Evolutionary conservation across 2,888 invertebrate species (phyloP), one percentile per base, ranked within the genome.

Genomic region (Caenorhabditis sp.): DNA sequence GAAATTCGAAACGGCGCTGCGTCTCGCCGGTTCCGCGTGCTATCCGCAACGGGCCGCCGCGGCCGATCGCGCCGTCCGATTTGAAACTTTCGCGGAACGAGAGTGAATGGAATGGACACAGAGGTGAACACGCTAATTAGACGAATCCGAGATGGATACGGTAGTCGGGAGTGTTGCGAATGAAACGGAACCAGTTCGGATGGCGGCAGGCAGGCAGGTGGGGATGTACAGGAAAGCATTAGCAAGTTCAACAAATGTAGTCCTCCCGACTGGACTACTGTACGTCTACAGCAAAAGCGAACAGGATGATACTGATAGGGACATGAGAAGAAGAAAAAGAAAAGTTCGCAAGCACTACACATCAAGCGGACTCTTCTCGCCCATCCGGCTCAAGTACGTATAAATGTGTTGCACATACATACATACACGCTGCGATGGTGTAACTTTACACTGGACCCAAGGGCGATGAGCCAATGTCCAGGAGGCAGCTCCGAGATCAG

Each of bases 341-440:
- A 48, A 26, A 68, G 68, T 58, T 32, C 59, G 35, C 26, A 20
- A 27, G 68, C 27, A 68, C 68, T 68, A 59, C 37, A 32, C 13
- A 59, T 68, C 68, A 68, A 50, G 35, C 46, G 43, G 20, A 8
- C 37, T 27, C 32, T 27, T 48, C 46, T 37, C 66, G 48, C 58
- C 37, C 41, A 39, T 32, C 32, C 15, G 58, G 58, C 58, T 68
- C 68, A 68, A 68, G 62, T 71, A 71, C 61, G 70, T 71, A 62
- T 71, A 72, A 62, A 72, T 72, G 71, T 72, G 62, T 72, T 62
- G 68, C 68, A 68, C 68, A 68, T 59, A 72, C 71, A 58, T 45
- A 58, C 58, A 72, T 62, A 61, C 71, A 56, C 63, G 62, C 62
- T 55, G 66, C 59, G n/a, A 63, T 72, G 72, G 63, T 72, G 72